Evolutionary conservation across 2,888 invertebrate genomes (phyloP), one percentile per base, ranked within the genome.

Genomic region (Microchrysa polita): DNA sequence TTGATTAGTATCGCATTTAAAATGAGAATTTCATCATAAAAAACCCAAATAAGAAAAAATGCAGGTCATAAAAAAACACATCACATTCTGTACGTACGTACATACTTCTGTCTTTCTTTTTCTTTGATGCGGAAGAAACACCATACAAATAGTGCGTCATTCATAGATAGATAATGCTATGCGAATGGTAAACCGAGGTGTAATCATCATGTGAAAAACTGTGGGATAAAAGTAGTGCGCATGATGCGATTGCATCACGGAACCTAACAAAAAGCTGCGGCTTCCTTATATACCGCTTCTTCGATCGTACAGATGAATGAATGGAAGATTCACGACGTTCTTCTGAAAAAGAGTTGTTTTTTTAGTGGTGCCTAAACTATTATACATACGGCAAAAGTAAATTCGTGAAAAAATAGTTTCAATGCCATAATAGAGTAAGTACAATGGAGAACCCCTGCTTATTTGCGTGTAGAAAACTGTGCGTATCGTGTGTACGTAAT

Each of bases 121-220:
- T 52, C 14, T 55, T 18, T 18, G 18, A 16, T 20, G 55, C 14
- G 18, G 55, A 55, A 10, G 55, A 55, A 55, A 10, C 20, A 55
- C 55, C n/a, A 20, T 55, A 5, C 22, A 55, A 16, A n/a, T n/a
- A n/a, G 55, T 55, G 55, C 55, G 55, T 55, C 55, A 55, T 55
- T 55, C 55, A 55, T 55, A 20, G 55, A 55, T n/a, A n/a, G n/a
- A n/a, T n/a, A n/a, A n/a, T n/a, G n/a, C n/a, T n/a, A n/a, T 55
- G 22, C 55, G 55, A 55, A 55, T 10, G 55, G 55, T 53, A 53
- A n/a, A n/a, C n/a, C n/a, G n/a, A 34, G 27, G 27, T 34, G 27
- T 34, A 34, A 34, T 34, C 27, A 55, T 55, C 55, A 55, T 20
- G 55, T 18, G 18, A 55, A 55, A n/a, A 20, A 18, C 20, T 55